A percentile compares a stretch with the other conserved stretches of the same genome.
These are phyloP conservation scores for Tiphia femorata DNA, from an alignment of 2,888 invertebrate genomes.

Conservation along the genomic window DNA sequence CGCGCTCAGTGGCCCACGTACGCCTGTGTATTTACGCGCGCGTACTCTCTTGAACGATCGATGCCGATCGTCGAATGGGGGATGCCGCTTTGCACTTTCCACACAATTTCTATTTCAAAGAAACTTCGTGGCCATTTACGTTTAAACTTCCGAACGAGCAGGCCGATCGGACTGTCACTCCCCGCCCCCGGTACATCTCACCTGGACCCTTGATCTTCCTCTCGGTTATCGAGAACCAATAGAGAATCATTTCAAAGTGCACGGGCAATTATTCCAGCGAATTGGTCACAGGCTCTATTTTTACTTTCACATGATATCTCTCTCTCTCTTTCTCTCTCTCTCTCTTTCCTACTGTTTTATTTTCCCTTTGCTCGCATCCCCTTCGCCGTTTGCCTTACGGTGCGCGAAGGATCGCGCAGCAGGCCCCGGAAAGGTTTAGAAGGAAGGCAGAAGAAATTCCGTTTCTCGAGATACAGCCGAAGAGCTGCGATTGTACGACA, in stretches of 20 bases:
- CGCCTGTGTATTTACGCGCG: neutral
- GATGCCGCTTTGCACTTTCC: neutral
- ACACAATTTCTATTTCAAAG: no score
- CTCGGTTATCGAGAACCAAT: neutral
- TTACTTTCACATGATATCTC: neutral
- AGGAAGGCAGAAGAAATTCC: conserved; percentile 10
- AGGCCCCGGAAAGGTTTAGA: neutral
- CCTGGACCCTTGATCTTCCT: no score
- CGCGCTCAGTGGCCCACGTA: no score
- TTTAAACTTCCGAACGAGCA: neutral
- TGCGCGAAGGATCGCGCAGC: neutral
- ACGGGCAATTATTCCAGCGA: neutral
- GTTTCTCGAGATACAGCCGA: no score
- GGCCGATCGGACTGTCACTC: neutral
- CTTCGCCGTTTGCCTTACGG: neutral
- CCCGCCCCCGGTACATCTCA: no score
- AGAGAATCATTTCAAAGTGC: neutral
- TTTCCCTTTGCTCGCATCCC: neutral
- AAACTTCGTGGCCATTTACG: neutral
- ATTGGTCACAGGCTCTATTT: neutral
- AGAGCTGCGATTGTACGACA: no score
- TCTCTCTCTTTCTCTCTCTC: neutral
- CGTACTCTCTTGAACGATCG: neutral
- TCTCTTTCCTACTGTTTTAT: neutral
- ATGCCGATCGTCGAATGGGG: neutral